Percentiles rank a stretch among this genome's conserved stretches.
Conservation (phyloP, 2,888 invertebrate genomes). For the Pseudococcus longispinus region DNA sequence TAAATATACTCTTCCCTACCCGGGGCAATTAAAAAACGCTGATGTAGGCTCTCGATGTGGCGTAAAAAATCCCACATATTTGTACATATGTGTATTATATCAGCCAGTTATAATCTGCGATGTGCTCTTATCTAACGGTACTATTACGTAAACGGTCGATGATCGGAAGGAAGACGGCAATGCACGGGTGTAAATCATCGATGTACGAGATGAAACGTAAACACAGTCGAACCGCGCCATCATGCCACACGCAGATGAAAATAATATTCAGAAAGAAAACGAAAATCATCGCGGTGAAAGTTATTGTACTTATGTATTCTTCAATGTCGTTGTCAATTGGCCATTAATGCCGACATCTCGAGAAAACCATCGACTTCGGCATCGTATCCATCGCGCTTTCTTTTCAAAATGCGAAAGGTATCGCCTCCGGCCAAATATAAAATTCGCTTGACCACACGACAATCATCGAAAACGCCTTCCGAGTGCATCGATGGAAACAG, state of each 20-base stretch:
- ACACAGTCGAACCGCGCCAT: background rate
- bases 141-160: background rate
- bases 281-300: slow-evolving; percentile 53
- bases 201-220: slow-evolving; percentile 3
- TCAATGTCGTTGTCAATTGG: slow-evolving; percentile 48
- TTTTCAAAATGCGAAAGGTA: slow-evolving; percentile 53
- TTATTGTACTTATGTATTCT: slow-evolving; percentile 35
- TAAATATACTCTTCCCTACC: background rate
- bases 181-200: slow-evolving; percentile 9
- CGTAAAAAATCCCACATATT: background rate
- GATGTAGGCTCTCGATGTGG: background rate
- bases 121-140: background rate
- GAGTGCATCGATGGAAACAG: background rate
- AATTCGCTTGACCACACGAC: slow-evolving; percentile 34
- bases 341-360: slow-evolving; percentile 25
- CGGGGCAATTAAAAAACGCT: background rate
- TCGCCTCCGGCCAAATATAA: slow-evolving; percentile 41
- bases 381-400: slow-evolving; percentile 2
- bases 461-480: slow-evolving; percentile 37
- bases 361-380: background rate
- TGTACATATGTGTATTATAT: background rate
- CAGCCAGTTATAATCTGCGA: background rate
- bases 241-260: background rate
- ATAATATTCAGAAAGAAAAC: slow-evolving; percentile 52
- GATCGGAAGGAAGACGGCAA: background rate